Evolutionary conservation across 2,113 vertebrate species (phyloP), one percentile per base, ranked within the genome.

Genomic region (Nannobrachium achirus): DNA sequence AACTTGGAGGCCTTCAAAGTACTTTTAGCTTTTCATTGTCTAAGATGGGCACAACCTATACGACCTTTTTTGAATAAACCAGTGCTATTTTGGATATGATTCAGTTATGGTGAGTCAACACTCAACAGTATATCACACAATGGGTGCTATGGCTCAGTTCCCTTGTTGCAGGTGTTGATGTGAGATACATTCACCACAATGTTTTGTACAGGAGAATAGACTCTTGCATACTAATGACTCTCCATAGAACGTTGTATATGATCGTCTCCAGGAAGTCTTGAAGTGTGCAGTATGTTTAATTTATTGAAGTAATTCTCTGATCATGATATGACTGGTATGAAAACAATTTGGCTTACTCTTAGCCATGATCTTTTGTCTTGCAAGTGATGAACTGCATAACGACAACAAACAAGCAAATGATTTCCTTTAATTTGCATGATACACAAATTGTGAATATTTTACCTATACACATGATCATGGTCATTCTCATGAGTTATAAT

Each of bases 1-100:
- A 86, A 82, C 79, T 72, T 38, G 82, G 84, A 86, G 85, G 87
- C 88, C 88, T 89, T 90, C 45, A 42, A 58, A 79, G 69, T 71
- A 62, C 58, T 65, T 73, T 16, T 3, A 66, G 64, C 56, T 68
- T 44, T 33, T 80, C 65, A 69, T 49, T 18, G 55, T 40, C 69
- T 15, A 65, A 56, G 57, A 79, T 25, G 61, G 70, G 65, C 44
- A 56, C 42, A 71, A 75, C 45, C 42, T 63, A 33, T 33, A 46
- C 40, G 46, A 58, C 63, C 77, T 60, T 73, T 56, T 70, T 76
- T 69, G 40, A 57, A 78, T 62, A 76, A 69, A 20, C 39, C 42
- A 55, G 62, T 56, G n/a, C 63, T 56, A 73, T 72, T 73, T 58
- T 63, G 6, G 64, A 57, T 60, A 50, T 69, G 46, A 42, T 9